phyloP scores from a whole-genome alignment of 2,113 vertebrate genomes.

The Machaerirhynchus nigripectus region DNA sequence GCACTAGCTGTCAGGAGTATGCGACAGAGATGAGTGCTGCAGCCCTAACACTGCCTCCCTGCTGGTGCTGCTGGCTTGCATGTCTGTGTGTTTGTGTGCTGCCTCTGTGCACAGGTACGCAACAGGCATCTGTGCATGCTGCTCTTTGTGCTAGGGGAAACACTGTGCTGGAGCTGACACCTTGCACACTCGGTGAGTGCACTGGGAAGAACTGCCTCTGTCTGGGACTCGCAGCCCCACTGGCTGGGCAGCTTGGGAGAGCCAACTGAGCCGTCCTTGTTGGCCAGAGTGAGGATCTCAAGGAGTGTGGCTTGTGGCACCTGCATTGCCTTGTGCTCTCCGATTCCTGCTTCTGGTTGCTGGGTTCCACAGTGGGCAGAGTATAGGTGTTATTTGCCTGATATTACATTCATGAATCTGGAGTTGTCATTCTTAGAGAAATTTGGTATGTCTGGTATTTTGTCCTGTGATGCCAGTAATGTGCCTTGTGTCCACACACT shows the following conservation, averaged over 20 bases:
- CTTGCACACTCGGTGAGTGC: not conserved
- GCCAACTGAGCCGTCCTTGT: not conserved
- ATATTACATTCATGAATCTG: not conserved
- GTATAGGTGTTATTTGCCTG: not conserved
- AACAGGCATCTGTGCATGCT: not conserved
- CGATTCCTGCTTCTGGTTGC: not conserved
- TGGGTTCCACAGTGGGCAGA: not conserved
- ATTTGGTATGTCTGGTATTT: not conserved
- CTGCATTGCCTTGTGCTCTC: not conserved
- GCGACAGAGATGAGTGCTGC: not conserved
- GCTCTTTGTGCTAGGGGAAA: not conserved
- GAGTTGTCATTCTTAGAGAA: not conserved
- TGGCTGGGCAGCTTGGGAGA: not conserved
- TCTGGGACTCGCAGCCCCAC: not conserved
- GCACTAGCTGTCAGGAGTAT: not conserved
- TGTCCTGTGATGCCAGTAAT: not conserved
- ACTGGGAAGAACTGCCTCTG: not conserved
- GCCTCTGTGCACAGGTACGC: not conserved
- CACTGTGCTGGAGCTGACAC: not conserved
- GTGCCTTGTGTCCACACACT: not conserved
- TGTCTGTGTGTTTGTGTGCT: slow-evolving; percentile 5
- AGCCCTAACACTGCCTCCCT: not conserved
- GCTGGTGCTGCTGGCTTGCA: slow-evolving; percentile 35
- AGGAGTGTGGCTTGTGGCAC: not conserved
- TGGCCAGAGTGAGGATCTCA: not conserved